Evolutionary conservation across 2,797 vertebrate genomes (phyloP), one percentile per base, ranked within the genome.

Genomic region (Capromys pilorides): DNA sequence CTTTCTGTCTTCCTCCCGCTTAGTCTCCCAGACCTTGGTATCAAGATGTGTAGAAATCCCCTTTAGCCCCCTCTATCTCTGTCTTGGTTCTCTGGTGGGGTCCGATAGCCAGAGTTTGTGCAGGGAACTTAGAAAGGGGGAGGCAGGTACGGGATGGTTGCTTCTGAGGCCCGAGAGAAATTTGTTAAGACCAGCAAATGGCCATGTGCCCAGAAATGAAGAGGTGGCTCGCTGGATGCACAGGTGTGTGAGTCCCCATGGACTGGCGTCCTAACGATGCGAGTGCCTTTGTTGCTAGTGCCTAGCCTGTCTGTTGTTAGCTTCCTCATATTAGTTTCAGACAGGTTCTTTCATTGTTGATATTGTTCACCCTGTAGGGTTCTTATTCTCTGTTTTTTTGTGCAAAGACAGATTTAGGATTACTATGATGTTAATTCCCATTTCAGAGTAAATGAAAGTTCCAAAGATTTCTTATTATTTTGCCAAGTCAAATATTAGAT

Each of bases 381-480:
- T 69, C 86, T 83, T 79, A 31, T 73, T 83, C 2, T 45, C 77
- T 45, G 4, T 21, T 8, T 86, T 93, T 78, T 78, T n/a, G 78
- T 69, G 39, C 62, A 86, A 88, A 92, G 67, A 81, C 6, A 28
- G 39, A 36, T 77, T 83, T n/a, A 33, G 66, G 51, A 3, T 90
- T 84, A 39, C 28, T 87, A 0, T 84, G 49, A 6, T 66, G 71
- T 69, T 49, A 4, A 59, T n/a, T 85, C 28, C 9, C 36, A 5
- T 79, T 79, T 67, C 80, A 64, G 82, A 64, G 69, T 45, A 69
- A 86, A 83, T 49, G 49, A 94, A 89, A 45, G 64, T 90, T 77
- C 11, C 7, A 12, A 24, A 39, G 33, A 36, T 31, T 39, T 85
- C 33, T 36, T 92, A n/a, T 5, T 78, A 24, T 87, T 89, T 91